These are phyloP conservation scores for Cathartes aura DNA, from an alignment of 2,113 vertebrate species.

Conservation along the genomic window DNA sequence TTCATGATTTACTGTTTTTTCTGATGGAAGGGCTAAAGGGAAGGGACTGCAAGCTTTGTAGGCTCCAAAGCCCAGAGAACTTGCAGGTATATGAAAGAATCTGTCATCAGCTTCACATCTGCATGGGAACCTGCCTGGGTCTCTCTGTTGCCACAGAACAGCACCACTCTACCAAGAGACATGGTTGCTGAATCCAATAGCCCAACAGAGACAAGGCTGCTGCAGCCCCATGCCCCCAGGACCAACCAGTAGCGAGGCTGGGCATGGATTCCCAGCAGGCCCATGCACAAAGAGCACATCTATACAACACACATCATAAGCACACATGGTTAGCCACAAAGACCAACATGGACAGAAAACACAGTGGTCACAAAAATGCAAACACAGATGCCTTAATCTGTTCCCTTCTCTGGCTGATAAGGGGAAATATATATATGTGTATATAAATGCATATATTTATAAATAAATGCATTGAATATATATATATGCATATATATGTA, in stretches of 20 bases:
- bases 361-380: neutral
- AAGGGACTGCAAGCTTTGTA: neutral
- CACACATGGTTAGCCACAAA: neutral
- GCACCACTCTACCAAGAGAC: neutral
- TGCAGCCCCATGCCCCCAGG: neutral
- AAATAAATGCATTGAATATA: neutral
- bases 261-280: neutral
- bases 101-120: neutral
- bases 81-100: neutral
- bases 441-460: neutral
- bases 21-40: neutral
- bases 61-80: neutral
- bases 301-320: neutral
- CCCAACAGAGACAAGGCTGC: fast-evolving
- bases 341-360: neutral
- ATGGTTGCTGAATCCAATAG: neutral
- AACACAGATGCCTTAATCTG: neutral
- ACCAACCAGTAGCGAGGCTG: neutral
- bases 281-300: fast-evolving
- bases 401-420: neutral
- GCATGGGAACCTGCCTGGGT: neutral
- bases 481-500: neutral
- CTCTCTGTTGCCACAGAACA: neutral
- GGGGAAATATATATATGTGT: neutral
- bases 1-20: neutral